Percentiles rank a stretch among this genome's conserved stretches.
Conservation (phyloP, 1,140 invertebrate species). For the Zaprionus nigranus region DNA sequence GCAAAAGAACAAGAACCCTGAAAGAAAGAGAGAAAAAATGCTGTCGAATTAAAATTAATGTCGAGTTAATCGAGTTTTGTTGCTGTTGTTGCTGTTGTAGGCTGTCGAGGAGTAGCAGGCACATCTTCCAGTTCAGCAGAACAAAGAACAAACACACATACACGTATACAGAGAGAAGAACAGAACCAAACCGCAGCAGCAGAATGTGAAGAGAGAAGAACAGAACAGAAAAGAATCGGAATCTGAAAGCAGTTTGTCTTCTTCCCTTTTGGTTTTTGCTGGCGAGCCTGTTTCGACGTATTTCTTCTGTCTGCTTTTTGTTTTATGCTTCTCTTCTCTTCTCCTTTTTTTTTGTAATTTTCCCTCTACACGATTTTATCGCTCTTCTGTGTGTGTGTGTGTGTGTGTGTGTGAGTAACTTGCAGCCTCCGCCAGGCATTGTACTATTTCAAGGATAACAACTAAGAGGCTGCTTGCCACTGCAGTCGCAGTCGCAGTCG, state of each 20-base stretch:
- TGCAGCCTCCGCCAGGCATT: constrained; percentile 74
- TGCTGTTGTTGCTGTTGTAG: constrained; percentile 49
- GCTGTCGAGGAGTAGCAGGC: constrained; percentile 45
- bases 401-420: constrained; percentile 57
- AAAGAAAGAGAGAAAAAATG: constrained; percentile 40
- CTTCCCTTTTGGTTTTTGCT: constrained; percentile 59
- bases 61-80: constrained; percentile 83
- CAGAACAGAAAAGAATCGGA: constrained; percentile 67
- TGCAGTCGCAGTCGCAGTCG: constrained; percentile 14
- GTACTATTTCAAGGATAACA: constrained; percentile 83
- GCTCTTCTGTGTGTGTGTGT: constrained; percentile 35
- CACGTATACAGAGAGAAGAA: constrained; percentile 13
- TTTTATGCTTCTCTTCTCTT: constrained; percentile 34
- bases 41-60: constrained; percentile 83
- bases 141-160: constrained; percentile 57
- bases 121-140: constrained; percentile 52
- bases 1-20: constrained; percentile 15
- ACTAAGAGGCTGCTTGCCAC: constrained; percentile 46
- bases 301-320: constrained; percentile 19
- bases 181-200: constrained; percentile 16
- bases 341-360: constrained; percentile 21
- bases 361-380: constrained; percentile 57
- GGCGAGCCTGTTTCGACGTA: constrained; percentile 22
- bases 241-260: constrained; percentile 81
- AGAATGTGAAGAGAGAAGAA: constrained; percentile 9